phyloP scores from a whole-genome alignment of 37 sponge, comb jelly and placozoan genomes.

The Theonella swinhoei region DNA sequence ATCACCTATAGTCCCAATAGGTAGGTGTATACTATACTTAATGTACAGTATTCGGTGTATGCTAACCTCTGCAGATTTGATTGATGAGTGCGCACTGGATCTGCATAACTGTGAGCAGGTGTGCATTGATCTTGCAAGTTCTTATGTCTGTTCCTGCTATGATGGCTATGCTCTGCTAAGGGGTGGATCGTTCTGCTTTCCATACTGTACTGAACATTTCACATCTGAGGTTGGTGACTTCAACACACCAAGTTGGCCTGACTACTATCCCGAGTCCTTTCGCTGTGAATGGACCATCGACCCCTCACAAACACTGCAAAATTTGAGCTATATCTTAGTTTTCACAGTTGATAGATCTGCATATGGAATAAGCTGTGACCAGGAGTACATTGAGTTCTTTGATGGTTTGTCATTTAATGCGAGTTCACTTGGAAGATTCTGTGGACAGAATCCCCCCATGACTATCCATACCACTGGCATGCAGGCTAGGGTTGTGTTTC shows the following conservation, averaged over 20 bases:
- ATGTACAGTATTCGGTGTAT: neutral
- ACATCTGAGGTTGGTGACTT: neutral
- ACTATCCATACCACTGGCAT: neutral
- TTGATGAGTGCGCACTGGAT: neutral
- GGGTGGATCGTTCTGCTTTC: neutral
- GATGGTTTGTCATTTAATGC: neutral
- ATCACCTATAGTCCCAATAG: neutral
- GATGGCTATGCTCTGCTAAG: neutral
- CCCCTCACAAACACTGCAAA: neutral
- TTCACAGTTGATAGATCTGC: neutral
- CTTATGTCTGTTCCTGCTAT: neutral
- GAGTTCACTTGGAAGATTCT: neutral
- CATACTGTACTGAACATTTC: neutral
- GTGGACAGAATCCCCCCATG: neutral
- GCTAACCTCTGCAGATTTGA: neutral
- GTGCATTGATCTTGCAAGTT: neutral
- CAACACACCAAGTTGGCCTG: neutral
- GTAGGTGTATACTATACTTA: neutral
- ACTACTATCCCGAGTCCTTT: neutral
- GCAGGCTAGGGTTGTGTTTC: neutral
- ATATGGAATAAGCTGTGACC: neutral
- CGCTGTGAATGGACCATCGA: neutral
- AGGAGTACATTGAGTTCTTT: neutral
- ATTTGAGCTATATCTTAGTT: neutral
- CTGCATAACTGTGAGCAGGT: neutral